Evolutionary conservation across 2,797 vertebrate genomes (phyloP), one percentile per base, ranked within the genome.

Genomic region (Iguana delicatissima): DNA sequence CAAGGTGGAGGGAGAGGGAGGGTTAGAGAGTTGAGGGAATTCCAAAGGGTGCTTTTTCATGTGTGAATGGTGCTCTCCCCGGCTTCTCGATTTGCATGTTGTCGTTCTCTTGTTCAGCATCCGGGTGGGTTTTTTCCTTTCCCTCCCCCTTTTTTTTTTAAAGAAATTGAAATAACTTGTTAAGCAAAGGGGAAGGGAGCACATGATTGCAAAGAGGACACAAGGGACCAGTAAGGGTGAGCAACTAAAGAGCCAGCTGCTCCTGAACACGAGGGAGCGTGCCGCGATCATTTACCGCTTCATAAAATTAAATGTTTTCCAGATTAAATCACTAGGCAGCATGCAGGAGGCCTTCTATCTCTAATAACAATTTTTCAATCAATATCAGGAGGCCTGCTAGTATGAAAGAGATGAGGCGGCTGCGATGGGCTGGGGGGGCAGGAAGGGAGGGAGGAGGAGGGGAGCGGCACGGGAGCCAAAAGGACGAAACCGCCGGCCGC

Each of bases 281-380:
- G 97, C 97, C 96, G 96, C 97, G 96, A 97, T 98, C 97, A 97
- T 98, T 98, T 98, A 98, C 97, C 97, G 98, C 97, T 97, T 97
- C 97, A 97, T 98, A 97, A 98, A 98, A 98, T 98, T 98, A 97
- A 98, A 98, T 98, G 97, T 98, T 98, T 98, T 98, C 97, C 97
- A 98, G 98, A 98, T 98, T 97, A 98, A 98, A 98, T 97, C 97
- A 97, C 97, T 96, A 97, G 97, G 96, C 96, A 96, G 97, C 94
- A 95, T 96, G 96, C 97, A 96, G 96, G 95, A 97, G 97, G 95
- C 93, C 95, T 96, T 97, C 97, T 97, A 98, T 97, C 96, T 97
- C 97, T 97, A 98, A 98, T 97, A 98, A 97, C 97, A 98, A 97
- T 97, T 98, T 98, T 97, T 97, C 97, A 97, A 98, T 98, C 97